These are phyloP conservation scores for Clarias gariepinus DNA, from an alignment of 2,113 vertebrate genomes.

Conservation along the genomic window DNA sequence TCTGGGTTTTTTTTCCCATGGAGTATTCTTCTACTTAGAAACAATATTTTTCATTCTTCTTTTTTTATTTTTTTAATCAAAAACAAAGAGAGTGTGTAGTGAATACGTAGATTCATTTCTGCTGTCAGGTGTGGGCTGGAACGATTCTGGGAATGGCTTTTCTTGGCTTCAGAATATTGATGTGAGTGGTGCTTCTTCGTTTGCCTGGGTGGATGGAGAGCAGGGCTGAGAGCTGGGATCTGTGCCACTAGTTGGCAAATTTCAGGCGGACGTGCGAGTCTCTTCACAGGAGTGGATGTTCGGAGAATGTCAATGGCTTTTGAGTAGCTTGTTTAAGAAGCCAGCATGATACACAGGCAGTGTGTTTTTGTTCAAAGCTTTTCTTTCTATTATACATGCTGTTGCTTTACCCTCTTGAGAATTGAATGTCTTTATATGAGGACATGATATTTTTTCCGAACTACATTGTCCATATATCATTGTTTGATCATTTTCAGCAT, in stretches of 20 bases:
- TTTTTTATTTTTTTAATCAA: background rate
- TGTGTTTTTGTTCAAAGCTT: conserved; percentile 26
- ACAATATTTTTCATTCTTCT: background rate
- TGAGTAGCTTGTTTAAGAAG: conserved; percentile 36
- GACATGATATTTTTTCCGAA: too few species aligned
- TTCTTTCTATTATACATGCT: conserved; percentile 10
- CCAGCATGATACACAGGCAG: conserved; percentile 14
- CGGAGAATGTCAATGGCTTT: conserved; percentile 41
- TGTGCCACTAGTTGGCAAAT: conserved; percentile 40
- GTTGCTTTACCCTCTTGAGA: background rate
- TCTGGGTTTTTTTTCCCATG: background rate
- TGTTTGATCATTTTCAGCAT: too few species aligned
- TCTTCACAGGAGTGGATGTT: conserved; percentile 38
- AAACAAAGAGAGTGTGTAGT: background rate
- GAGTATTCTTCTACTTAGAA: background rate
- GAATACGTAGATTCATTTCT: conserved; percentile 10
- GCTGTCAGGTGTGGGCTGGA: conserved; percentile 8
- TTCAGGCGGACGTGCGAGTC: conserved; percentile 17
- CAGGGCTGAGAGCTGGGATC: conserved; percentile 34
- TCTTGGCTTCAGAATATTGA: conserved; percentile 30
- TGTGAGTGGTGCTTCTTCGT: conserved; percentile 30
- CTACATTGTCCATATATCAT: too few species aligned
- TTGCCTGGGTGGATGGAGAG: conserved; percentile 37
- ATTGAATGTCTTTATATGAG: too few species aligned
- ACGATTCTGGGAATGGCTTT: conserved; percentile 2